Conservation (phyloP, 1,140 invertebrate genomes). For the Drosophila nigromelanica region DNA sequence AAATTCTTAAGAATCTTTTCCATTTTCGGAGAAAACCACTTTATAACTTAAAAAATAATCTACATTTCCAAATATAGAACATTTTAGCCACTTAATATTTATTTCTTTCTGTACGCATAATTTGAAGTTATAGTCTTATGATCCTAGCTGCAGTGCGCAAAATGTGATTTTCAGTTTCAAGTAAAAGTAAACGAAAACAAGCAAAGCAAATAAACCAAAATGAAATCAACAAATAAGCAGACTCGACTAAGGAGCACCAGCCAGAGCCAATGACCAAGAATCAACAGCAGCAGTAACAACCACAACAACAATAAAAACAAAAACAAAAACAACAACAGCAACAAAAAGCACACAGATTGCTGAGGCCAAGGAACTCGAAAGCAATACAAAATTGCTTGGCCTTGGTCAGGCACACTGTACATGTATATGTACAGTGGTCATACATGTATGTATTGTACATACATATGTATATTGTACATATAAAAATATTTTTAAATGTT, state of each 20-base stretch:
- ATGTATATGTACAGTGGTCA: conserved; percentile 18
- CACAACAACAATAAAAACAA: conserved; percentile 30
- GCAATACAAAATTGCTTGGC: conserved; percentile 80
- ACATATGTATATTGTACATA: conserved; percentile 47
- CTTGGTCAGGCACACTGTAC: conserved; percentile 75
- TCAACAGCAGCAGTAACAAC: conserved; percentile 57
- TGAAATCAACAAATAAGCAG: conserved; percentile 79
- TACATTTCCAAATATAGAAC: not conserved
- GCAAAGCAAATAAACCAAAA: conserved; percentile 73
- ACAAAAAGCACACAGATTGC: conserved; percentile 44
- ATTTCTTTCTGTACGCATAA: conserved; percentile 24
- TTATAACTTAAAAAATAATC: not conserved
- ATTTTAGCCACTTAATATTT: conserved; percentile 27
- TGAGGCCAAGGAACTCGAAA: conserved; percentile 74
- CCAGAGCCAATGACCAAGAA: conserved; percentile 78
- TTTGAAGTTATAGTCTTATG: conserved; percentile 18
- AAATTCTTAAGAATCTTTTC: no score
- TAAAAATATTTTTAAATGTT: conserved; percentile 78
- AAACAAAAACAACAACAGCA: conserved; percentile 12
- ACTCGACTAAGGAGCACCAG: conserved; percentile 44
- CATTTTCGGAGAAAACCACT: not conserved
- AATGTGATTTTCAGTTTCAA: conserved; percentile 51
- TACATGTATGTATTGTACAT: conserved; percentile 4
- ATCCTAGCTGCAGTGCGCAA: conserved; percentile 28
- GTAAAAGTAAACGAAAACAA: conserved; percentile 70